phyloP scores from a whole-genome alignment of 2,113 vertebrate genomes.

The Arizona elegans region DNA sequence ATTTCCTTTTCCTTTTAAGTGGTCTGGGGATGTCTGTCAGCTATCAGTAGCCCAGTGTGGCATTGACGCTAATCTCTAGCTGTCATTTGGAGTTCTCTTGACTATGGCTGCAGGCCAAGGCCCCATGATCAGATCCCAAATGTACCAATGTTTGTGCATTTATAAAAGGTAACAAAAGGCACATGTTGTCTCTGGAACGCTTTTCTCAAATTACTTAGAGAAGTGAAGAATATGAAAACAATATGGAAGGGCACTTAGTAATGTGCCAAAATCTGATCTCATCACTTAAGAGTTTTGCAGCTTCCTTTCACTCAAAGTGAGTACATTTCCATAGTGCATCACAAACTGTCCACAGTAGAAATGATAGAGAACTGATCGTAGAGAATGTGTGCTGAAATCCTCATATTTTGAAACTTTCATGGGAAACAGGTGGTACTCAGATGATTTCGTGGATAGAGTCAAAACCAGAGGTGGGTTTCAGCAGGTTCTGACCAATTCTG shows the following conservation, averaged over 20 bases:
- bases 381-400: not conserved
- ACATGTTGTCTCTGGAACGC: not conserved
- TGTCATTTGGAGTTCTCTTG: not conserved
- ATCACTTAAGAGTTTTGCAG: not conserved
- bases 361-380: not conserved
- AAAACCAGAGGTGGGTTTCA: not conserved
- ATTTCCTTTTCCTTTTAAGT: not conserved
- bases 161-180: not conserved
- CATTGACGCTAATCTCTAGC: not conserved
- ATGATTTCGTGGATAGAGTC: not conserved
- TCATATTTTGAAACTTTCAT: not conserved
- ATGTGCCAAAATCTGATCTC: not conserved
- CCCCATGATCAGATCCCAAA: not conserved
- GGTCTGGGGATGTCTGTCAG: not conserved
- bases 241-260: not conserved
- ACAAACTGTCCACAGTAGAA: not conserved
- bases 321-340: not conserved
- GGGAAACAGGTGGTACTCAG: not conserved
- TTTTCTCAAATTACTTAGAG: not conserved
- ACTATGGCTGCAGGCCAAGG: not conserved
- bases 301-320: constrained; percentile 31
- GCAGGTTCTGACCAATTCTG: too few relatives aligned
- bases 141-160: not conserved
- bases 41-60: not conserved
- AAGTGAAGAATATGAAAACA: not conserved